phyloP scores from a whole-genome alignment of 2,113 vertebrate species.

The Nycticryphes semicollaris region DNA sequence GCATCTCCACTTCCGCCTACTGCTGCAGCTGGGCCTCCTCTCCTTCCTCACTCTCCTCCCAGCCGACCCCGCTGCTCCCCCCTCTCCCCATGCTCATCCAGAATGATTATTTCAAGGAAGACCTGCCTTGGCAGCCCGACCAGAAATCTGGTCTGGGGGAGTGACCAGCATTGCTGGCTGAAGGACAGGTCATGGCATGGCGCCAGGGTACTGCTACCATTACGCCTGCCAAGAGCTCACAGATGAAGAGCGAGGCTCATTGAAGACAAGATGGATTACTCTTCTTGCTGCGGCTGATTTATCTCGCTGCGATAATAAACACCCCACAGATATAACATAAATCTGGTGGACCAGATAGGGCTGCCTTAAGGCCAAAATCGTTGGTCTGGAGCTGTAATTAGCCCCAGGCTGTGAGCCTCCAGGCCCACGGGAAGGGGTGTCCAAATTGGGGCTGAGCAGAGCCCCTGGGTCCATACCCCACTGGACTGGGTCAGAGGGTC shows the following conservation, averaged over 20 bases:
- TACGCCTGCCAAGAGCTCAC: conserved; percentile 55
- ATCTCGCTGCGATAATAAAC: conserved; percentile 69
- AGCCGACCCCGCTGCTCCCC: background rate
- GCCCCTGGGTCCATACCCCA: background rate
- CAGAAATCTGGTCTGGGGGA: conserved; percentile 67
- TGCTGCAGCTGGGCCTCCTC: conserved; percentile 51
- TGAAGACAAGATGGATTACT: conserved; percentile 58
- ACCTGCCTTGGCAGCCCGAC: conserved; percentile 56
- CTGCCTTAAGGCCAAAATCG: background rate
- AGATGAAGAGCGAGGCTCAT: conserved; percentile 47
- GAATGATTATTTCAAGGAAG: conserved; percentile 58
- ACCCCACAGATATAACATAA: conserved; percentile 69
- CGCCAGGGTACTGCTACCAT: conserved; percentile 58
- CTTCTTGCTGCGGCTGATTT: conserved; percentile 65
- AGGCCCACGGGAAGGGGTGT: background rate
- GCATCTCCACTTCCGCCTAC: fast-evolving
- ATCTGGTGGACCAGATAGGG: conserved; percentile 63
- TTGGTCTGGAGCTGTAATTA: conserved; percentile 70
- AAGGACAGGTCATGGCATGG: conserved; percentile 69
- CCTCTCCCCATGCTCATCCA: background rate
- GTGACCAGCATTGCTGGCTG: conserved; percentile 61
- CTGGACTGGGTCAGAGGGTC: background rate
- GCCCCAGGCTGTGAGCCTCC: conserved; percentile 74
- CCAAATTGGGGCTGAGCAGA: background rate
- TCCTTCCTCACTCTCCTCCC: background rate